Evolutionary conservation across 2,797 vertebrate genomes (phyloP), one percentile per base, ranked within the genome.

Genomic region (Cephalopachus bancanus): DNA sequence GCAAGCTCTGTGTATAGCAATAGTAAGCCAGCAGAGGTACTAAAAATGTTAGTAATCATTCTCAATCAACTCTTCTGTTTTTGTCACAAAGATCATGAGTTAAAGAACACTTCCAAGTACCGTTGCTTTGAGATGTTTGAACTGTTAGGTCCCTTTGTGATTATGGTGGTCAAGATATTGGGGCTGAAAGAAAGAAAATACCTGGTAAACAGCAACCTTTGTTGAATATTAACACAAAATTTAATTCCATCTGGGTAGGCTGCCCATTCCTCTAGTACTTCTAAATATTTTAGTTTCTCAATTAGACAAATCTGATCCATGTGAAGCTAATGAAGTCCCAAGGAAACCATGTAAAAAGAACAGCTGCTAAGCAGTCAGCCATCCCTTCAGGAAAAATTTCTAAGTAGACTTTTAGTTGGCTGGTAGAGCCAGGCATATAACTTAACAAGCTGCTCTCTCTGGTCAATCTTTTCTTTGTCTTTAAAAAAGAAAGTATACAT

Each of bases 251-350:
- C 60, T 15, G 44, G 28, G n/a, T 65, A 26, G 51, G 17, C 14
- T 59, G 49, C 7, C 6, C 5, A 22, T 51, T 76, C 26, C 20
- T 78, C 10, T 89, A 59, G 4, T 53, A 65, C 11, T 75, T 94
- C 60, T 55, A 84, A 67, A 55, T 59, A 49, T n/a, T 59, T 93
- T 55, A 83, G 16, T 26, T 92, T 90, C 24, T 89, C 26, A 89
- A 7, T 67, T 62, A 94, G 57, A 81, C 14, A 84, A 69, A 85
- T 17, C 3, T 3, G 20, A 65, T 69, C 19, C 30, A 8, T 28
- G 3, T 53, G 22, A 10, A 90, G 59, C 16, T 44, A 51, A 4
- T 49, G 49, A 81, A 19, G 6, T 24, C 33, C 5, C 30, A 80
- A 80, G 44, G 51, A 91, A 88, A 81, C 9, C 44, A 20, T 76